Evolutionary conservation across 1,140 invertebrate genomes (phyloP).

Genomic region (Lordiphosa mommai): DNA sequence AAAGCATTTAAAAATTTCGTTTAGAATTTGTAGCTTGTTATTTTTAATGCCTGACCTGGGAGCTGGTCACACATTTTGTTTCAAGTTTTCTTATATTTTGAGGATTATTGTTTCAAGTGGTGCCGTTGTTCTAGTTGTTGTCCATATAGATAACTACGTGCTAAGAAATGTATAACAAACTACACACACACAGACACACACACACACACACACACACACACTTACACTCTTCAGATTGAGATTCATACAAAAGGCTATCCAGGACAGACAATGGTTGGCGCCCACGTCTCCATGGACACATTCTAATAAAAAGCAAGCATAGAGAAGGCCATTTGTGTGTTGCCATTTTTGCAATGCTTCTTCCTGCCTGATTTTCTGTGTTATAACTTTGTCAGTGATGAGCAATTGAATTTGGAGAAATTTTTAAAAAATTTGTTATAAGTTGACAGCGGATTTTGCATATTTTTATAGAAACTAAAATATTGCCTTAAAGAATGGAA

Average conservation of each 20-base stretch:
- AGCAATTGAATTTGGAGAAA: constrained; percentile 13
- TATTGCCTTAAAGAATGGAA: no score
- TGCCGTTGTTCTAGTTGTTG: constrained; percentile 36
- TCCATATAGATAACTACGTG: constrained; percentile 65
- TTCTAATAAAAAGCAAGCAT: constrained; percentile 71
- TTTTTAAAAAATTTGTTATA: no score
- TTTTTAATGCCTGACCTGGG: constrained; percentile 28
- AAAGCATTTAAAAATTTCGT: no score
- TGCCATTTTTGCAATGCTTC: constrained; percentile 39
- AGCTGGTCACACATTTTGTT: constrained; percentile 20
- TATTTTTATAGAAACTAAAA: no score
- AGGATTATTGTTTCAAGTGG: constrained; percentile 65
- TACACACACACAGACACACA: constrained; percentile 14
- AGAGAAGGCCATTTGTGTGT: constrained; percentile 54
- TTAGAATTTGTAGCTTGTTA: background rate
- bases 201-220: no score
- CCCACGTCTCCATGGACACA: constrained; percentile 69
- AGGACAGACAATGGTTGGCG: constrained; percentile 61
- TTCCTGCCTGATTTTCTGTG: constrained; percentile 23
- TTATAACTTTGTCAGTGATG: constrained; percentile 35
- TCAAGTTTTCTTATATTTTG: constrained; percentile 40
- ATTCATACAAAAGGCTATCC: constrained; percentile 28
- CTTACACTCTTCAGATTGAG: constrained; percentile 17
- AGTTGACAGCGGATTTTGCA: no score
- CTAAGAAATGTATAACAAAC: constrained; percentile 69